phyloP scores from a whole-genome alignment of 2,113 vertebrate species.

The Noturus placidus region DNA sequence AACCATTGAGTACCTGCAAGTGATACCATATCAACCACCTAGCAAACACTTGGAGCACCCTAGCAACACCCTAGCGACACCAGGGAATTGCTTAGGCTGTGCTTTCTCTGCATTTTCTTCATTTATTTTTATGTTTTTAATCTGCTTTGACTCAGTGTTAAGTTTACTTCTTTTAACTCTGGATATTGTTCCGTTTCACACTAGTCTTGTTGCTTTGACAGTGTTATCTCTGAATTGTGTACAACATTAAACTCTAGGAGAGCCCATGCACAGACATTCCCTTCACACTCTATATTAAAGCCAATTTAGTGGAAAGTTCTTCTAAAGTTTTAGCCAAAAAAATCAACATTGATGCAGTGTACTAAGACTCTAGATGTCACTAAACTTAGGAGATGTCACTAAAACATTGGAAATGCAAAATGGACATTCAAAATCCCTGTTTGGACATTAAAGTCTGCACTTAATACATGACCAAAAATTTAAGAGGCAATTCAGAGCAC shows the following conservation, averaged over 20 bases:
- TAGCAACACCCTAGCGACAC: slow-evolving; percentile 1
- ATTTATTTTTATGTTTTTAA: background rate
- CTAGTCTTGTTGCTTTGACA: background rate
- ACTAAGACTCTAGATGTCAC: background rate
- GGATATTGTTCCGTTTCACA: background rate
- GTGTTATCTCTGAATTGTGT: background rate
- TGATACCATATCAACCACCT: background rate
- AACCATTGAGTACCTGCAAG: background rate
- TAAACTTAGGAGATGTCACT: background rate
- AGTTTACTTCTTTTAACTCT: background rate
- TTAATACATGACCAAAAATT: background rate
- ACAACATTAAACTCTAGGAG: background rate
- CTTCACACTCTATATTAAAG: background rate
- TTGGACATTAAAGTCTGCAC: background rate
- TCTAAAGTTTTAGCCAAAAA: background rate
- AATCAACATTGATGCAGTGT: background rate
- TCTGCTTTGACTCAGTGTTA: background rate
- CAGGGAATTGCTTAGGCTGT: background rate
- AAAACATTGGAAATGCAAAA: background rate
- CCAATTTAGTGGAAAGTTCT: background rate
- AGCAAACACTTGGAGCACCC: background rate
- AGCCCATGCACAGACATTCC: background rate
- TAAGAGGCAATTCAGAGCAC: background rate
- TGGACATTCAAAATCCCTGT: background rate
- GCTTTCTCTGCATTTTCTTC: background rate